Evolutionary conservation across 1,140 invertebrate genomes (phyloP).

Genomic region (Hermetia illucens): DNA sequence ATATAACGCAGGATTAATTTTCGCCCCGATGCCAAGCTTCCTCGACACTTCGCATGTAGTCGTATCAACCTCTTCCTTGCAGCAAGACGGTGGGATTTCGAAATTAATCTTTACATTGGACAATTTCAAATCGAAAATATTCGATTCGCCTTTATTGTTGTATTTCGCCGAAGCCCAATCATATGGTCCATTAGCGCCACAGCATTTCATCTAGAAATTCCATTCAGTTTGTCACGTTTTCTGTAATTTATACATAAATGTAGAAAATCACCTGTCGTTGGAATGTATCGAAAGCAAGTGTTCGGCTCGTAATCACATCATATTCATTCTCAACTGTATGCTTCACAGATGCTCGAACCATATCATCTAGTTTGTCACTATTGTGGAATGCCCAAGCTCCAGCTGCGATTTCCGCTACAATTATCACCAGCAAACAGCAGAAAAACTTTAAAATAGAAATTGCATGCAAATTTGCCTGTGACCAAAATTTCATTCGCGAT

Average conservation of each 20-base stretch:
- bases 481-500: not conserved
- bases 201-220: conserved; percentile 45
- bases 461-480: not conserved
- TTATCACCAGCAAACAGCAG: conserved; percentile 54
- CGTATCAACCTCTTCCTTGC: conserved; percentile 31
- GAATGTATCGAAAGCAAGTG: conserved; percentile 51
- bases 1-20: conserved; percentile 35
- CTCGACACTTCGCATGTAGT: conserved; percentile 33
- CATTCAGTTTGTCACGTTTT: not conserved
- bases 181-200: conserved; percentile 49
- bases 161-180: conserved; percentile 56
- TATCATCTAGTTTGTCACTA: conserved; percentile 44
- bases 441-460: conserved; percentile 45
- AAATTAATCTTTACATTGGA: conserved; percentile 30
- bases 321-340: conserved; percentile 55
- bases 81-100: conserved; percentile 46
- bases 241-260: conserved; percentile 8
- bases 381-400: conserved; percentile 59
- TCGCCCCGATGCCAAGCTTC: conserved; percentile 34
- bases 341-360: conserved; percentile 44
- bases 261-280: conserved; percentile 42
- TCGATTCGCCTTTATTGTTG: conserved; percentile 30
- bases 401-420: conserved; percentile 63
- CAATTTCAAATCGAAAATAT: conserved; percentile 26
- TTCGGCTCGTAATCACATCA: conserved; percentile 41